phyloP scores from a whole-genome alignment of 2,797 vertebrate species.

The Argya squamiceps region DNA sequence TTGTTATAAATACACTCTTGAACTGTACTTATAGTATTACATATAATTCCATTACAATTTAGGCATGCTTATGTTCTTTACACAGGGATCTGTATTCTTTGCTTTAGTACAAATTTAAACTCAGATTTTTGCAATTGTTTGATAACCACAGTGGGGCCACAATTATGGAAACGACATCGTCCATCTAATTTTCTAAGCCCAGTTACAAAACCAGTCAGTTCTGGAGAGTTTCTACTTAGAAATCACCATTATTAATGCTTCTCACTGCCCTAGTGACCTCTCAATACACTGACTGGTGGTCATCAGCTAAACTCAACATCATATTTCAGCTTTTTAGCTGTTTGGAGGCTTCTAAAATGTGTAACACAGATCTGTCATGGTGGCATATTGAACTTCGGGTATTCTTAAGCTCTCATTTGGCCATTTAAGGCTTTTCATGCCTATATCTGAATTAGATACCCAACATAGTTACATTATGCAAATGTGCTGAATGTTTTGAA shows the following conservation, averaged over 20 bases:
- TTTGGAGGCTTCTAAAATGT: background rate
- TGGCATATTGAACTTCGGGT: background rate
- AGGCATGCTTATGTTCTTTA: background rate
- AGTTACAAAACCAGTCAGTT: background rate
- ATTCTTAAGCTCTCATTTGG: background rate
- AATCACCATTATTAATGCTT: background rate
- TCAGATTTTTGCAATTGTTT: background rate
- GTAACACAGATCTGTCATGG: background rate
- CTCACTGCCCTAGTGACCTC: background rate
- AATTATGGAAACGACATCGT: background rate
- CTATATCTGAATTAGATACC: background rate
- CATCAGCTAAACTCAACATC: background rate
- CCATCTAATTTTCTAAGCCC: background rate
- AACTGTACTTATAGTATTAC: background rate
- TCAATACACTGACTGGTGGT: background rate
- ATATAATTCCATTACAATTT: background rate
- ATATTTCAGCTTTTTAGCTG: background rate
- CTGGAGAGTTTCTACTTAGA: background rate
- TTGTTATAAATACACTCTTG: conserved; percentile 16
- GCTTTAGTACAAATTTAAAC: background rate
- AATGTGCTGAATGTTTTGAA: background rate
- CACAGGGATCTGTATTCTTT: background rate
- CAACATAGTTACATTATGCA: background rate
- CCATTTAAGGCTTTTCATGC: background rate
- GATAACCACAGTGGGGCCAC: background rate